Percentiles rank a stretch among this genome's conserved stretches.
Evolutionary conservation across 1,140 invertebrate genomes (phyloP).

Genomic region (Papilio dardanus): DNA sequence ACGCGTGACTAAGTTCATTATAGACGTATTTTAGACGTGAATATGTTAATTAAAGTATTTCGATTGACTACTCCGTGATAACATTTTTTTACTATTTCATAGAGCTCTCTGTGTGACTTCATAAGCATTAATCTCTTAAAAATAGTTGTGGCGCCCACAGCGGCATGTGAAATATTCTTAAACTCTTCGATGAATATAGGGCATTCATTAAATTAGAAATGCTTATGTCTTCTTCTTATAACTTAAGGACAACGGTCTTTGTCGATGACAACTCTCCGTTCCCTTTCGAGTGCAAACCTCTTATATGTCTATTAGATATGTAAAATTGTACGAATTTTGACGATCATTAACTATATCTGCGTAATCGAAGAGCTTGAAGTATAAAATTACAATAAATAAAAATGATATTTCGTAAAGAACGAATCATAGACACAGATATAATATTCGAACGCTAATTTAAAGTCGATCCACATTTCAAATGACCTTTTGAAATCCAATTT

Average conservation of each 20-base stretch:
- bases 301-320: background rate
- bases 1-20: conserved; percentile 78
- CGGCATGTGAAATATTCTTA: background rate
- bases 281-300: too few species aligned
- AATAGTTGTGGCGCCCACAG: background rate
- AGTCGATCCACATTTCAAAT: conserved; percentile 7
- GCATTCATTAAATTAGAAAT: background rate
- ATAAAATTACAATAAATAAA: background rate
- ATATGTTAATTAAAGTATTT: conserved; percentile 58
- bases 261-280: too few species aligned
- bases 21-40: conserved; percentile 63
- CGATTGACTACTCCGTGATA: conserved; percentile 43
- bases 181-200: background rate
- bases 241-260: too few species aligned
- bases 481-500: conserved; percentile 24
- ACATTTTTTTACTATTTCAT: conserved; percentile 36
- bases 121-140: conserved; percentile 26
- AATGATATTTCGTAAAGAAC: background rate
- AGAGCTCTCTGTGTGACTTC: background rate
- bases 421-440: background rate
- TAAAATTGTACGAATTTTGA: background rate
- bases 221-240: too few species aligned
- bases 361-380: background rate
- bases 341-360: too few species aligned
- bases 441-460: conserved; percentile 7